phyloP scores from a whole-genome alignment of 2,888 invertebrate species.

The Rotaria socialis region DNA sequence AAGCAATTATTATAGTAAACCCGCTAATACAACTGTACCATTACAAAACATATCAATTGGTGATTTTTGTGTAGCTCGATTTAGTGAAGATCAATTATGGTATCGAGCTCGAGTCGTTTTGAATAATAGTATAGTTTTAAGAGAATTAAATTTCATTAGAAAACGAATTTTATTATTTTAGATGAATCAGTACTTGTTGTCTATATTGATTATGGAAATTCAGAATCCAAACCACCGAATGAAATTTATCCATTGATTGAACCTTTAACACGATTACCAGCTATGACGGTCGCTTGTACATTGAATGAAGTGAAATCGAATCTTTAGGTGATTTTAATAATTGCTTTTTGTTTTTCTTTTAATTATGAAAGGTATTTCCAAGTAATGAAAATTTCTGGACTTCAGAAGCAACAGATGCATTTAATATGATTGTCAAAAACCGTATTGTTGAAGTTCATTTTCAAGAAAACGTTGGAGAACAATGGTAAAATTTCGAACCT shows the following conservation, averaged over 20 bases:
- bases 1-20: conserved; percentile 6
- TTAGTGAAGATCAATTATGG: conserved; percentile 83
- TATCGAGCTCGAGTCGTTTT: conserved; percentile 85
- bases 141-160: conserved; percentile 48
- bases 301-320: background rate
- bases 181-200: conserved; percentile 70
- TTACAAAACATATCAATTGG: conserved; percentile 56
- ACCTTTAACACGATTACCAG: background rate
- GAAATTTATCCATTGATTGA: conserved; percentile 34
- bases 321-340: background rate
- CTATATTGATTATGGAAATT: conserved; percentile 87
- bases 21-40: background rate
- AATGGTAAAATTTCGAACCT: background rate
- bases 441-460: conserved; percentile 25
- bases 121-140: conserved; percentile 64
- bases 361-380: background rate
- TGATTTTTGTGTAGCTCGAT: conserved; percentile 83
- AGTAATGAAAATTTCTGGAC: conserved; percentile 20
- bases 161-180: background rate
- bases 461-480: background rate
- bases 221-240: conserved; percentile 21
- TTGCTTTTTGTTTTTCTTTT: background rate
- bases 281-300: conserved; percentile 33
- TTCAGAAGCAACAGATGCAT: background rate
- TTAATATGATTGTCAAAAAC: background rate